phyloP scores from a whole-genome alignment of 1,140 invertebrate species.

The Agrilus planipennis region DNA sequence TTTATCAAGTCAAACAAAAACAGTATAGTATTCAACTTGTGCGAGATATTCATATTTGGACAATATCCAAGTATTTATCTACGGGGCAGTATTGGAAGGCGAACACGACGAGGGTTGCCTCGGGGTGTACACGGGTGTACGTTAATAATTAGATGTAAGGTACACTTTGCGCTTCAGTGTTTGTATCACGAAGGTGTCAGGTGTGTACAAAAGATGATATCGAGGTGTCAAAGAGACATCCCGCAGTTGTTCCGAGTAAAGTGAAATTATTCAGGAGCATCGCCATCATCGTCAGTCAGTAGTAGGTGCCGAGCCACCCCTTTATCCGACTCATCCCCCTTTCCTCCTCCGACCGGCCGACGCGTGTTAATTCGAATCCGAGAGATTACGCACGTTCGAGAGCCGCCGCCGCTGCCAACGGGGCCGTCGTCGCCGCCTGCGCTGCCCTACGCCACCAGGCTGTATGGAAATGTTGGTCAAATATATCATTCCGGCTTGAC shows the following conservation, averaged over 20 bases:
- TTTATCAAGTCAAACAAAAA: too few relatives aligned
- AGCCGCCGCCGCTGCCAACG: conserved; percentile 30
- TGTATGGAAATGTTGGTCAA: conserved; percentile 75
- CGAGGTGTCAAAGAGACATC: conserved; percentile 8
- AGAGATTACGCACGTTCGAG: conserved; percentile 34
- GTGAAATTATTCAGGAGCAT: too few relatives aligned
- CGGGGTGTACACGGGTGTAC: too few relatives aligned
- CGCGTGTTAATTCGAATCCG: conserved; percentile 34
- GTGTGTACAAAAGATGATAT: conserved; percentile 8
- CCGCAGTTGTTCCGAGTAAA: too few relatives aligned
- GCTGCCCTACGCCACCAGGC: too few relatives aligned
- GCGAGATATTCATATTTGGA: background rate
- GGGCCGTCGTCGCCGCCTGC: too few relatives aligned
- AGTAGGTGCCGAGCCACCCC: conserved; percentile 5
- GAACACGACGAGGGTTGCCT: too few relatives aligned
- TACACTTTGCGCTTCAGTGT: background rate
- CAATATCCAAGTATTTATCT: background rate
- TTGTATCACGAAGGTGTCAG: conserved; percentile 8
- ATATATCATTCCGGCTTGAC: conserved; percentile 77
- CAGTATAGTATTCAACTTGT: too few relatives aligned
- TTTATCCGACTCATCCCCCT: background rate
- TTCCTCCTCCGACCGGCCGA: conserved; percentile 6
- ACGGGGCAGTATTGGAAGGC: background rate
- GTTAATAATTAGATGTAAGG: background rate
- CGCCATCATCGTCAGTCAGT: too few relatives aligned